A percentile compares a stretch with the other conserved stretches of the same genome.
Conservation (phyloP, 2,888 invertebrate species). For the Ctenicera cuprea region DNA sequence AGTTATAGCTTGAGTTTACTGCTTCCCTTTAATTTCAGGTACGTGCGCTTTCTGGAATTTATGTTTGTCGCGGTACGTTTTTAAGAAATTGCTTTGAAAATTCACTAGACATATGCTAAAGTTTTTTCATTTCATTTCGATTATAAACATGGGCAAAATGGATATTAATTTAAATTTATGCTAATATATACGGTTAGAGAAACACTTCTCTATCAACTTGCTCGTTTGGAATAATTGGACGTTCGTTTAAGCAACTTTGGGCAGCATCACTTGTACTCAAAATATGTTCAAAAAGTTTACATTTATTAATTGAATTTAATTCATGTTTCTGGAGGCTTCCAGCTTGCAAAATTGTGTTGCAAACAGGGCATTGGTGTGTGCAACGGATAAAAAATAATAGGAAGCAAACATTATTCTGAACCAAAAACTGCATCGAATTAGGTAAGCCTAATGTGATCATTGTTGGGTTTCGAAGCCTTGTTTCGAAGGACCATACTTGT, state of each 20-base stretch:
- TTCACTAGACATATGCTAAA: constrained; percentile 1
- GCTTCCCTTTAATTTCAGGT: constrained; percentile 43
- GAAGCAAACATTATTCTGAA: too few species aligned
- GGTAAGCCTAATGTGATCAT: too few species aligned
- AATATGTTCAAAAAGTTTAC: background rate
- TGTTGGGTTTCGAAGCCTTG: too few species aligned
- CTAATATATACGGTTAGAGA: constrained; percentile 19
- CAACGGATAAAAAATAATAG: too few species aligned
- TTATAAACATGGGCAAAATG: constrained; percentile 16
- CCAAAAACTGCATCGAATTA: too few species aligned
- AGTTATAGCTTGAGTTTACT: constrained; percentile 39
- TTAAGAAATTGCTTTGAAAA: constrained; percentile 33
- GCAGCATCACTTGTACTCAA: constrained; percentile 13
- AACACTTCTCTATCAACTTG: constrained; percentile 24
- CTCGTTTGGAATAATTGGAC: constrained; percentile 10
- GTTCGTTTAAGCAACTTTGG: constrained; percentile 3
- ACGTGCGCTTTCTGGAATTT: constrained; percentile 29
- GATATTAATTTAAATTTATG: constrained; percentile 30
- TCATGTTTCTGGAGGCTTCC: background rate
- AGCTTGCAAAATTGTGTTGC: too few species aligned
- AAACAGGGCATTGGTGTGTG: too few species aligned
- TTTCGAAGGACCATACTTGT: too few species aligned
- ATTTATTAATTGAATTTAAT: constrained; percentile 1
- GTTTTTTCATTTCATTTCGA: constrained; percentile 21
- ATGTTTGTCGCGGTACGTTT: background rate